These are phyloP conservation scores for Microctonus aethiopoides DNA, from an alignment of 2,888 invertebrate species.

Conservation along the genomic window DNA sequence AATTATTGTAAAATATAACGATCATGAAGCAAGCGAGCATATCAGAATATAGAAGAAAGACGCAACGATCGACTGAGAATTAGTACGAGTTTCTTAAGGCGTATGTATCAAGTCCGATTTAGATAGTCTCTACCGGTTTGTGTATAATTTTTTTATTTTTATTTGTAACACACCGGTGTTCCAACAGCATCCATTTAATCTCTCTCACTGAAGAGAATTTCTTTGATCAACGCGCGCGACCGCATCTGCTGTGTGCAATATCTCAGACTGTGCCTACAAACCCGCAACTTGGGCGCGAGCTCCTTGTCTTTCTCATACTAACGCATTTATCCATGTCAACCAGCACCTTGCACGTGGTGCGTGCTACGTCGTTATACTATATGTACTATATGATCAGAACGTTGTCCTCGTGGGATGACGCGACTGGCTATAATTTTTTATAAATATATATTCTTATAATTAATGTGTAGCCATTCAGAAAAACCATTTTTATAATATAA, in stretches of 20 bases:
- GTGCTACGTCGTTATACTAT: conserved; percentile 46
- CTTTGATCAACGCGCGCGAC: conserved; percentile 66
- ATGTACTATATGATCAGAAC: too few species aligned
- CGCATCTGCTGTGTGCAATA: conserved; percentile 65
- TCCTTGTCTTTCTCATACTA: conserved; percentile 63
- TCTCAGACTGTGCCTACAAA: conserved; percentile 62
- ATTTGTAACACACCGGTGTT: conserved; percentile 63
- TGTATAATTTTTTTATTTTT: too few species aligned
- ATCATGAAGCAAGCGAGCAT: conserved; percentile 19
- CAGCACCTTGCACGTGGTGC: conserved; percentile 45
- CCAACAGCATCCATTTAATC: conserved; percentile 66
- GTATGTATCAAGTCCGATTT: conserved; percentile 60
- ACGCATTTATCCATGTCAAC: conserved; percentile 65
- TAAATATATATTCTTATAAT: neutral
- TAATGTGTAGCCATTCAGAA: neutral
- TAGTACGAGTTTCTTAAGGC: conserved; percentile 47
- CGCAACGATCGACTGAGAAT: conserved; percentile 39
- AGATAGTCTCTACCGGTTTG: conserved; percentile 46
- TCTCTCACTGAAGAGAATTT: conserved; percentile 65
- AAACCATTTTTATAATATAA: neutral
- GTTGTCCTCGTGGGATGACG: too few species aligned
- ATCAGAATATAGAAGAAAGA: conserved; percentile 26
- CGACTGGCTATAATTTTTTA: too few species aligned
- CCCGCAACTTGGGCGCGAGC: conserved; percentile 63
- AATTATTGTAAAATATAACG: too few species aligned